These are phyloP conservation scores for Elephantulus edwardii DNA, from an alignment of 2,113 vertebrate species.

Conservation along the genomic window DNA sequence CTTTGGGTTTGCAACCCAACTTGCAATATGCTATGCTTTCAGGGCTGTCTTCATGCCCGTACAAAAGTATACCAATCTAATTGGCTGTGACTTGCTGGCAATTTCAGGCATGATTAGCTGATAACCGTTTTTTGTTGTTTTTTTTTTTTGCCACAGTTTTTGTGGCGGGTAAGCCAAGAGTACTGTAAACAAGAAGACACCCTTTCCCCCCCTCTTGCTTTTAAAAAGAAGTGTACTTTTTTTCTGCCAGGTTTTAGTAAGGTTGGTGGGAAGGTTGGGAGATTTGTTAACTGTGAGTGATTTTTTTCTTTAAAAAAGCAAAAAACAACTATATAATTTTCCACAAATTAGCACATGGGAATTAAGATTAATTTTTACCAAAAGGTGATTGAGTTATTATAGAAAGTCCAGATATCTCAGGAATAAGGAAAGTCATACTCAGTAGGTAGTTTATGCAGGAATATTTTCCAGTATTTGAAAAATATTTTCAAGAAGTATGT, in stretches of 20 bases:
- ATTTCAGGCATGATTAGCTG: conserved; percentile 45
- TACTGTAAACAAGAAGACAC: neutral
- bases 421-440: conserved; percentile 10
- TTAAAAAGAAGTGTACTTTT: conserved; percentile 58
- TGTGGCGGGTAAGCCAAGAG: too few species aligned
- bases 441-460: neutral
- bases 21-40: too few species aligned
- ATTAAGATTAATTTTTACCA: neutral
- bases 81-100: neutral
- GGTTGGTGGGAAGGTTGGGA: neutral
- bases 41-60: too few species aligned
- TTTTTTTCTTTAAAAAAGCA: conserved; percentile 37
- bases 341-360: neutral
- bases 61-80: too few species aligned
- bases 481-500: neutral
- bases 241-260: neutral
- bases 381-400: neutral
- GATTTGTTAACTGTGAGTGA: neutral
- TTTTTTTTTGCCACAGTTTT: too few species aligned
- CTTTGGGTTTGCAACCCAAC: too few species aligned
- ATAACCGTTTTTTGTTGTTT: too few species aligned
- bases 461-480: conserved; percentile 20
- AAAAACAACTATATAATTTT: neutral
- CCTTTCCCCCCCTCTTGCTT: conserved; percentile 48
- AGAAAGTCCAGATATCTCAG: neutral